A percentile compares a stretch with the other conserved stretches of the same genome.
phyloP scores from a whole-genome alignment of 2,888 invertebrate genomes.

The Prosapia bicincta region DNA sequence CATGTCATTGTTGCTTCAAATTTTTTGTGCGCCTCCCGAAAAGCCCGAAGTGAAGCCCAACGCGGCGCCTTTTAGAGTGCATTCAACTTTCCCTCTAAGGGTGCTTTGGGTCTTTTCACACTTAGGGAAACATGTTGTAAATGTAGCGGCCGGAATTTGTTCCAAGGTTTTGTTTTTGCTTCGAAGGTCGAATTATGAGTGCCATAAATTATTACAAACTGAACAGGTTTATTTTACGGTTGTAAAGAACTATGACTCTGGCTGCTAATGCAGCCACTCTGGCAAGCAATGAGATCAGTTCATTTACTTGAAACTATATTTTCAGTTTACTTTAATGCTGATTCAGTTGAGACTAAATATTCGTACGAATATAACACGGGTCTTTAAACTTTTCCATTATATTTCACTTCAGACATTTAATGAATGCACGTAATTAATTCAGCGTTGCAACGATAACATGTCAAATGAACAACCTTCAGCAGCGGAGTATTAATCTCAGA shows the following conservation, averaged over 20 bases:
- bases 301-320: too few species aligned
- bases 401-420: too few species aligned
- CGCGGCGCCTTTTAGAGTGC: background rate
- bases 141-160: background rate
- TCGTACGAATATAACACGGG: too few species aligned
- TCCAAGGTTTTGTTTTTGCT: background rate
- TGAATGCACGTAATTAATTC: too few species aligned
- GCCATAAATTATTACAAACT: background rate
- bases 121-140: background rate
- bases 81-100: background rate
- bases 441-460: too few species aligned
- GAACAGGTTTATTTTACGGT: background rate
- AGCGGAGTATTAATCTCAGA: too few species aligned
- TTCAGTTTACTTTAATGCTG: too few species aligned
- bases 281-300: background rate
- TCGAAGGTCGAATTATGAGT: background rate
- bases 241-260: background rate
- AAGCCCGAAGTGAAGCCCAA: background rate
- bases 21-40: slow-evolving; percentile 1
- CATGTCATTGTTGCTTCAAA: slow-evolving; percentile 22
- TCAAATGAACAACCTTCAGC: too few species aligned
- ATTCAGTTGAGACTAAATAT: too few species aligned
- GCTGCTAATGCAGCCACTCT: background rate
- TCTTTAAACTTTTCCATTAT: too few species aligned
- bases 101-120: background rate